A percentile compares a stretch with the other conserved stretches of the same genome.
Evolutionary conservation across 2,797 vertebrate species (phyloP).

Genomic region (Microctenopoma stevenorrisi): DNA sequence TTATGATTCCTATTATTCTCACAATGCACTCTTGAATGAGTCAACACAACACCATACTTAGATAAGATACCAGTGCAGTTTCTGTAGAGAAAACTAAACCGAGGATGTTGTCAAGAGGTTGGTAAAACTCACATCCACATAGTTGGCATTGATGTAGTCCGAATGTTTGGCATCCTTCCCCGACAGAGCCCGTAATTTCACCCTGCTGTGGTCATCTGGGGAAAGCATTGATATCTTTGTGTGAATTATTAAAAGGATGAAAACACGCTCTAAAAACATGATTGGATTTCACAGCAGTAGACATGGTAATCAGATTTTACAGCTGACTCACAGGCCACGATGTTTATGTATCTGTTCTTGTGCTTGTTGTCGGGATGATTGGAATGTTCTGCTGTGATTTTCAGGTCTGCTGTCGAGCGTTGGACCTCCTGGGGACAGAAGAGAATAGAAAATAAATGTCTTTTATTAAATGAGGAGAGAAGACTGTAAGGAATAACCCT

Average conservation of each 20-base stretch:
- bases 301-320: constrained; percentile 53
- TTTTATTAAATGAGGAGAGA: constrained; percentile 44
- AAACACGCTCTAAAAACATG: constrained; percentile 47
- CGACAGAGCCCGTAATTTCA: constrained; percentile 94
- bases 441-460: constrained; percentile 27
- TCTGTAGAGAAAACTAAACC: neutral
- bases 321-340: constrained; percentile 95
- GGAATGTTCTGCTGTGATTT: constrained; percentile 97
- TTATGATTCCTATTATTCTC: neutral
- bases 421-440: constrained; percentile 91
- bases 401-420: constrained; percentile 93
- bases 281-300: constrained; percentile 44
- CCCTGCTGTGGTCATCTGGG: constrained; percentile 97
- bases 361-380: constrained; percentile 99
- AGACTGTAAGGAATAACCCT: constrained; percentile 24
- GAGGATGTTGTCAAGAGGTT: constrained; percentile 5
- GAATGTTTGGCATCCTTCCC: constrained; percentile 99
- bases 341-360: constrained; percentile 99
- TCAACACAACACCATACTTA: neutral
- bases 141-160: constrained; percentile 99
- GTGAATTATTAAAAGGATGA: constrained; percentile 51
- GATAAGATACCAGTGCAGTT: neutral
- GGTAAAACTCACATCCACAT: constrained; percentile 92
- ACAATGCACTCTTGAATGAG: neutral
- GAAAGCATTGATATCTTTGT: constrained; percentile 37